These are phyloP conservation scores for Bubo scandiacus DNA, from an alignment of 2,113 vertebrate genomes.

Conservation along the genomic window DNA sequence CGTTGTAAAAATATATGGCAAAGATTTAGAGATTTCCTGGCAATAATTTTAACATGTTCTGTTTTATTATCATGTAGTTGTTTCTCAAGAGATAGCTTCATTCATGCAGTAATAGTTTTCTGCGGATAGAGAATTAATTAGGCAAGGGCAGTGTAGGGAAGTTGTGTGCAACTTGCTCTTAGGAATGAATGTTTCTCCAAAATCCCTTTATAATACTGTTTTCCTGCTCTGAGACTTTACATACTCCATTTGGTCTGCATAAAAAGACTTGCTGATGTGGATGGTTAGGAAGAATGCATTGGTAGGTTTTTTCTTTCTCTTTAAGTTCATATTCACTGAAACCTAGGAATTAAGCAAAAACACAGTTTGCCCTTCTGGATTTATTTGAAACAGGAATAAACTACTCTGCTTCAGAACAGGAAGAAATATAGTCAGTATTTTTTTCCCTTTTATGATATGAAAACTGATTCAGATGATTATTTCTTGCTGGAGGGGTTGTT, in stretches of 20 bases:
- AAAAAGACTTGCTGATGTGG: background rate
- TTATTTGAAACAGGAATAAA: background rate
- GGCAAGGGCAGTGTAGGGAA: background rate
- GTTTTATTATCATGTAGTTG: conserved; percentile 36
- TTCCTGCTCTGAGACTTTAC: background rate
- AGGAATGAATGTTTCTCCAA: background rate
- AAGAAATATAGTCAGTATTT: background rate
- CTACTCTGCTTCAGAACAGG: background rate
- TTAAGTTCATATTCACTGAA: background rate
- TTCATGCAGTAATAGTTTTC: conserved; percentile 36
- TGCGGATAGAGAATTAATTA: conserved; percentile 18
- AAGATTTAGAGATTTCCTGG: conserved; percentile 38
- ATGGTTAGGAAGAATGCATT: background rate
- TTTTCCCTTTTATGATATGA: background rate
- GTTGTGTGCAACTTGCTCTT: background rate
- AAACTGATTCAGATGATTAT: background rate
- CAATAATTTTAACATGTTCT: conserved; percentile 10
- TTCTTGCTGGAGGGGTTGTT: background rate
- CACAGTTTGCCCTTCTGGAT: background rate
- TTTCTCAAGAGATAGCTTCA: conserved; percentile 40
- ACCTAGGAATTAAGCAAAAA: background rate
- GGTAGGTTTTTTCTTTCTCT: background rate
- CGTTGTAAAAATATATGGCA: conserved; percentile 13
- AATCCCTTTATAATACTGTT: background rate
- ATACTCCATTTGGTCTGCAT: background rate